A percentile compares a stretch with the other conserved stretches of the same genome.
These are phyloP conservation scores for Propithecus coquereli DNA, from an alignment of 2,113 vertebrate species.

Conservation along the genomic window DNA sequence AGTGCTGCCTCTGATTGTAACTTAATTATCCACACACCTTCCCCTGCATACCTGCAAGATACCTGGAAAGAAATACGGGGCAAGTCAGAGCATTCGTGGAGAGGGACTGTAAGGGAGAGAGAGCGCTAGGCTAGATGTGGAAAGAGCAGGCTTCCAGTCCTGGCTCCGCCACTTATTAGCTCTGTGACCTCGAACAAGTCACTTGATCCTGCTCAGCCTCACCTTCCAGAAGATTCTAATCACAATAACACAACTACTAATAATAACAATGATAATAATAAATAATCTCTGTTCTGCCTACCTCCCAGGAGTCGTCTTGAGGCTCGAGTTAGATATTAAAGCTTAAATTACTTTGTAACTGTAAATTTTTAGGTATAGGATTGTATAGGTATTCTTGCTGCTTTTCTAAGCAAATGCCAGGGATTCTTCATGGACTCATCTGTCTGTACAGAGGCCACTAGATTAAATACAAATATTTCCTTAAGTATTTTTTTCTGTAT, in stretches of 20 bases:
- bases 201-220: not conserved
- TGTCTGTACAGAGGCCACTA: not conserved
- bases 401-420: not conserved
- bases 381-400: not conserved
- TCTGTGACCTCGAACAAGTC: not conserved
- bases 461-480: not conserved
- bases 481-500: not conserved
- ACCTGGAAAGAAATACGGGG: not conserved
- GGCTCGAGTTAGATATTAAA: not conserved
- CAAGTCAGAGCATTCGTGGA: not conserved
- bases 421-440: not conserved
- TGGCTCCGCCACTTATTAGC: not conserved
- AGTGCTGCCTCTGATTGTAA: rapidly evolving
- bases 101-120: not conserved
- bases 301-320: not conserved
- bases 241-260: not conserved
- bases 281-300: not conserved
- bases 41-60: not conserved
- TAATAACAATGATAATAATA: not conserved
- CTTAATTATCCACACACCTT: not conserved
- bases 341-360: not conserved
- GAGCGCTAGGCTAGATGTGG: not conserved
- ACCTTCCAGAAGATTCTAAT: not conserved
- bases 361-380: not conserved
- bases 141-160: not conserved